These are phyloP conservation scores for Pseudochirops corinnae DNA, from an alignment of 2,797 vertebrate genomes.

Conservation along the genomic window DNA sequence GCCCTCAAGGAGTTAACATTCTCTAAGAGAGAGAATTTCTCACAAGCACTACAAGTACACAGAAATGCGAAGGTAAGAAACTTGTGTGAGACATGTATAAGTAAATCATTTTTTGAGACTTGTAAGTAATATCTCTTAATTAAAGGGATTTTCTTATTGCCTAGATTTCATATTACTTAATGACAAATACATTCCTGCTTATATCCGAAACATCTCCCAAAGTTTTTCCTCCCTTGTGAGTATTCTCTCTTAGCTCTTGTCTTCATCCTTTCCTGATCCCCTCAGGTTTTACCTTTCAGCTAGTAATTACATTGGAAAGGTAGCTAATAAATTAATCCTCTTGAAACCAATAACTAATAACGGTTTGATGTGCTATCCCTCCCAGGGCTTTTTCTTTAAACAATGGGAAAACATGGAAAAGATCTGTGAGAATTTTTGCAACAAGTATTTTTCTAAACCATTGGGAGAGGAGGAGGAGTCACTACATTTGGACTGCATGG, in stretches of 20 bases:
- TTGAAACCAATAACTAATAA: background rate
- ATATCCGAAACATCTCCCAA: background rate
- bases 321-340: background rate
- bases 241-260: background rate
- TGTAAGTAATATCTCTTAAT: background rate
- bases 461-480: background rate
- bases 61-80: background rate
- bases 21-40: background rate
- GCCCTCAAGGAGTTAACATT: background rate
- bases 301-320: background rate
- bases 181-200: background rate
- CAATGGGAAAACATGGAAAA: background rate
- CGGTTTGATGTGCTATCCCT: background rate
- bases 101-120: background rate
- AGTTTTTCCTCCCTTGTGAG: background rate
- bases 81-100: background rate
- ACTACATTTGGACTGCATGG: background rate
- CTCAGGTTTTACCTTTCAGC: background rate
- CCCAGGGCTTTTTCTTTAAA: background rate
- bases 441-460: background rate
- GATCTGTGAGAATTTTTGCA: background rate
- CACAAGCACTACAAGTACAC: background rate
- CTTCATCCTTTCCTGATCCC: background rate
- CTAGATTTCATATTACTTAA: background rate
- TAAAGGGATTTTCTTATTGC: background rate